phyloP scores from a whole-genome alignment of 2,113 vertebrate species.

The Oryzias celebensis region DNA sequence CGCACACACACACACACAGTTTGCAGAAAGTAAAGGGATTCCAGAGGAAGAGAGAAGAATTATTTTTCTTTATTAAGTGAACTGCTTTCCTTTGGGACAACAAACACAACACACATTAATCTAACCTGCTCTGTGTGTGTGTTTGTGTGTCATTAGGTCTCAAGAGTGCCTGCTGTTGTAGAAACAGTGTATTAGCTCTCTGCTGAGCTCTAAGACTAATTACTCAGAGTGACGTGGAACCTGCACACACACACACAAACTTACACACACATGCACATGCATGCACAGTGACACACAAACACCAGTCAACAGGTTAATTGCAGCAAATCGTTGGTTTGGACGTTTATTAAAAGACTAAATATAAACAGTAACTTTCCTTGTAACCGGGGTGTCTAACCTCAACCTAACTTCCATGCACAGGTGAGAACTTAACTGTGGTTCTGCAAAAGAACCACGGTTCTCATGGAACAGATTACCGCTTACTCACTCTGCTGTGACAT shows the following conservation, averaged over 20 bases:
- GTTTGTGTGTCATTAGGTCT: constrained; percentile 35
- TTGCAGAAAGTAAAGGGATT: constrained; percentile 23
- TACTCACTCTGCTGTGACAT: too few species aligned
- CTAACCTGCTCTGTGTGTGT: constrained; percentile 59
- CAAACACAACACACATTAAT: constrained; percentile 98
- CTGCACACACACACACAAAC: constrained; percentile 8
- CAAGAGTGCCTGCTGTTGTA: constrained; percentile 52
- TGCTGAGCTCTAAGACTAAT: constrained; percentile 58
- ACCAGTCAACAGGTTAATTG: constrained; percentile 2
- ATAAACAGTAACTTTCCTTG: too few species aligned
- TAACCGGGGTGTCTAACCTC: too few species aligned
- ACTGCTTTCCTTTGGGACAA: constrained; percentile 85
- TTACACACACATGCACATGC: constrained; percentile 10
- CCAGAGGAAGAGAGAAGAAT: constrained; percentile 80
- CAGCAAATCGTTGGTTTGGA: too few species aligned
- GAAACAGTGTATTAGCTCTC: constrained; percentile 53
- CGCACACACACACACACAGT: constrained; percentile 9
- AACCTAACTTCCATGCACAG: too few species aligned
- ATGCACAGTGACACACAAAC: constrained; percentile 10
- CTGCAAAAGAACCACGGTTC: too few species aligned
- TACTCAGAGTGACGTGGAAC: constrained; percentile 54
- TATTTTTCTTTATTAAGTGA: constrained; percentile 99
- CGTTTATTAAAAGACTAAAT: too few species aligned
- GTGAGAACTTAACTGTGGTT: too few species aligned
- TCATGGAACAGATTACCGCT: too few species aligned